These are phyloP conservation scores for Falco punctatus DNA, from an alignment of 2,113 vertebrate species.

Conservation along the genomic window DNA sequence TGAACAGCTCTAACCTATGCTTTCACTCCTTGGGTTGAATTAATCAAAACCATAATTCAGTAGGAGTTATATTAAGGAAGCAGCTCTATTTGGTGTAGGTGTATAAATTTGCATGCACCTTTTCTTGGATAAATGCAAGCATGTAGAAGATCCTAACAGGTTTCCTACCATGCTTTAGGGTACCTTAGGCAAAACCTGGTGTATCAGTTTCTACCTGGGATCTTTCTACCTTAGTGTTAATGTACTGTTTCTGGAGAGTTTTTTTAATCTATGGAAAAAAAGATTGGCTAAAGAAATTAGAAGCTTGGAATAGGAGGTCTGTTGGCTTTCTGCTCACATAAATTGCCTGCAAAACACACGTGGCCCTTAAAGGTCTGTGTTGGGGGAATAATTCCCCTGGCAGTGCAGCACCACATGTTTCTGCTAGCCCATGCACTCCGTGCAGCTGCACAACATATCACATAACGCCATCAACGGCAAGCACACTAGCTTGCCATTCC, in stretches of 20 bases:
- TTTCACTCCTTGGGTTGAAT: neutral
- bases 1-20: neutral
- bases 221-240: neutral
- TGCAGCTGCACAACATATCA: constrained; percentile 3
- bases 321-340: constrained; percentile 17
- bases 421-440: neutral
- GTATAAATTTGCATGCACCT: rapidly evolving
- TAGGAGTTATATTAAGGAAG: neutral
- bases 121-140: neutral
- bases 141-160: neutral
- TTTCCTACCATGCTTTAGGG: neutral
- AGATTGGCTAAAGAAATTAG: neutral
- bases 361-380: neutral
- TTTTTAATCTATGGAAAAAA: neutral
- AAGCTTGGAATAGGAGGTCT: neutral
- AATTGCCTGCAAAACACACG: neutral
- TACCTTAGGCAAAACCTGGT: neutral
- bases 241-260: neutral
- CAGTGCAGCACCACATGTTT: constrained; percentile 2
- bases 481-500: neutral
- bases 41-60: neutral
- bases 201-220: neutral
- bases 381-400: constrained; percentile 3
- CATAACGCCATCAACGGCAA: neutral
- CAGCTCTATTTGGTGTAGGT: neutral